These are phyloP conservation scores for Lates japonicus DNA, from an alignment of 2,797 vertebrate species.

Conservation along the genomic window DNA sequence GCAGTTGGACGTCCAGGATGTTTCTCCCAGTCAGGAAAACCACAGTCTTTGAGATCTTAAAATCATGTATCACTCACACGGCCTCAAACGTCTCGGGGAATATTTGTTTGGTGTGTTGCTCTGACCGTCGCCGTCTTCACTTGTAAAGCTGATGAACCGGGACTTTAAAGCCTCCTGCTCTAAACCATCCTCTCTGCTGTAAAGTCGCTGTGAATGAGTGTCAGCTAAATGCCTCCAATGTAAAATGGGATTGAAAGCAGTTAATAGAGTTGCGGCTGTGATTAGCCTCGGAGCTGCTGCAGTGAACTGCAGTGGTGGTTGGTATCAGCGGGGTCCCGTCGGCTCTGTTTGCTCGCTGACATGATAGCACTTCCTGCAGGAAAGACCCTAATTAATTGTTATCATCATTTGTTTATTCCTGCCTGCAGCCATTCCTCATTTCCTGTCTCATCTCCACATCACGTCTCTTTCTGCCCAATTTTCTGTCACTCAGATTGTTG, in stretches of 20 bases:
- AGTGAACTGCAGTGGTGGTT: constrained; percentile 34
- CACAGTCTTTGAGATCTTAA: too few relatives aligned
- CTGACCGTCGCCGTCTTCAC: constrained; percentile 13
- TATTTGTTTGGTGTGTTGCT: neutral
- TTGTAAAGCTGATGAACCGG: constrained; percentile 48
- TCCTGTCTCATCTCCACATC: constrained; percentile 42
- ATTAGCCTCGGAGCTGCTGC: constrained; percentile 58
- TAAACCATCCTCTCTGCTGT: constrained; percentile 12
- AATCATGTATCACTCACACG: neutral
- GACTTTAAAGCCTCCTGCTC: constrained; percentile 33
- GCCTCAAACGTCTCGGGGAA: neutral
- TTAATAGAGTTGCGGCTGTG: constrained; percentile 57
- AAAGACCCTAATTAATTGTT: constrained; percentile 69
- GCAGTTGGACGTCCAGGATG: too few relatives aligned
- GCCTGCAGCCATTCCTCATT: constrained; percentile 53
- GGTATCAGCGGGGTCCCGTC: constrained; percentile 49
- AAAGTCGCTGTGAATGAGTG: constrained; percentile 33
- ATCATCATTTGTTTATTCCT: constrained; percentile 62
- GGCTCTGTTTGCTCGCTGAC: constrained; percentile 51
- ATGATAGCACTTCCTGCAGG: constrained; percentile 59
- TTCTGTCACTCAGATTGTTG: constrained; percentile 32
- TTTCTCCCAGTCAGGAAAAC: too few relatives aligned
- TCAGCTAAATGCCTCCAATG: constrained; percentile 55
- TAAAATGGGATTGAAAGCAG: constrained; percentile 48
- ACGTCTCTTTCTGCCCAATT: constrained; percentile 18